Evolutionary conservation across 2,797 vertebrate species (phyloP).

Genomic region (Trematomus bernacchii): DNA sequence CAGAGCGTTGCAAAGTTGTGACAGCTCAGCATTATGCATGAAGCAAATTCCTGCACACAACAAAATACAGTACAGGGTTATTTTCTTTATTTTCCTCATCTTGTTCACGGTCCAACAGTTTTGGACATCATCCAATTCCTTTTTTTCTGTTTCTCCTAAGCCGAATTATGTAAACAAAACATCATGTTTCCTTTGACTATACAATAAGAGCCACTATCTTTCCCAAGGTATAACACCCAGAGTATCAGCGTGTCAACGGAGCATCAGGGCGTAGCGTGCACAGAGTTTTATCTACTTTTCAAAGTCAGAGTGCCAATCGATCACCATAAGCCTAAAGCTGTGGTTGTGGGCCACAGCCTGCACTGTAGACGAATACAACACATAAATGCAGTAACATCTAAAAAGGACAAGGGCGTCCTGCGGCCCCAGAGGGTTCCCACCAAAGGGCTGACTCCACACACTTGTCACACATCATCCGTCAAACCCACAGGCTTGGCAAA

Average conservation of each 20-base stretch:
- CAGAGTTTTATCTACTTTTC: constrained; percentile 69
- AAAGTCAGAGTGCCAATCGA: constrained; percentile 76
- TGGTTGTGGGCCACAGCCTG: constrained; percentile 38
- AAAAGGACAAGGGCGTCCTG: constrained; percentile 78
- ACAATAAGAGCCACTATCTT: constrained; percentile 9
- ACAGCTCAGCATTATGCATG: constrained; percentile 53
- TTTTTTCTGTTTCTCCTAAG: constrained; percentile 20
- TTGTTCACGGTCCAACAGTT: constrained; percentile 14
- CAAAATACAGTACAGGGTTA: constrained; percentile 23
- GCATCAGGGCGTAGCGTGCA: constrained; percentile 5
- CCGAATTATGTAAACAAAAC: constrained; percentile 35
- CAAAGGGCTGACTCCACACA: constrained; percentile 82
- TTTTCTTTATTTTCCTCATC: constrained; percentile 24
- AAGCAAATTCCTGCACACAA: constrained; percentile 41
- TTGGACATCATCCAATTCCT: constrained; percentile 5
- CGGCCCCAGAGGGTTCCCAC: constrained; percentile 71
- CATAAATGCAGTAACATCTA: constrained; percentile 72
- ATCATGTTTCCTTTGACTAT: constrained; percentile 36
- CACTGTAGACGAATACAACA: constrained; percentile 58
- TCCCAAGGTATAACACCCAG: constrained; percentile 19
- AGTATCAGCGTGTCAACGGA: constrained; percentile 18
- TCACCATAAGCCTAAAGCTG: constrained; percentile 57
- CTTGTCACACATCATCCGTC: constrained; percentile 81
- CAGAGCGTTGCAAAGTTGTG: constrained; percentile 35
- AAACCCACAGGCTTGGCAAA: constrained; percentile 52